phyloP scores from a whole-genome alignment of 2,888 invertebrate species.

The Campoplex nolae region DNA sequence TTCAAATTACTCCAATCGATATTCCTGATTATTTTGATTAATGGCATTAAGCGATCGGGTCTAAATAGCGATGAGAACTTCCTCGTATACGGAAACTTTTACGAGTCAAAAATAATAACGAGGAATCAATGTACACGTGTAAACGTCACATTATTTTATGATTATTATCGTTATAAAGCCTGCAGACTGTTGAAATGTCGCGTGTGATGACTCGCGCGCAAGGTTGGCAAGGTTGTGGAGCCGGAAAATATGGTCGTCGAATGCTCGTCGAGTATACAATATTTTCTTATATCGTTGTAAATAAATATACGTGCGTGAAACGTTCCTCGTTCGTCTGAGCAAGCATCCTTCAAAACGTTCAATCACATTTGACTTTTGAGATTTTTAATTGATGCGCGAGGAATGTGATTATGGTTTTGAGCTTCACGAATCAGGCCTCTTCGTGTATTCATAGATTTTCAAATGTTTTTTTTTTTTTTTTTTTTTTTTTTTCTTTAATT shows the following conservation, averaged over 20 bases:
- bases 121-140: neutral
- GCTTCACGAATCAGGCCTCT: too few relatives aligned
- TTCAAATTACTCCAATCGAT: neutral
- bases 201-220: slow-evolving; percentile 29
- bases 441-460: too few relatives aligned
- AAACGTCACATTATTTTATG: neutral
- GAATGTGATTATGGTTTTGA: neutral
- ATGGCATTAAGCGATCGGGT: too few relatives aligned
- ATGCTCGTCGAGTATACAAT: slow-evolving; percentile 7
- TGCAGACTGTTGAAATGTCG: slow-evolving; percentile 18
- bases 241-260: slow-evolving; percentile 44
- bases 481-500: too few relatives aligned
- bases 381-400: neutral
- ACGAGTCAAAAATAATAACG: neutral
- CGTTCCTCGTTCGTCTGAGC: neutral
- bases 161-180: neutral
- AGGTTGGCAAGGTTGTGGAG: slow-evolving; percentile 47
- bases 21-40: neutral
- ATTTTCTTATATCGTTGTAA: slow-evolving; percentile 11
- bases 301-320: neutral
- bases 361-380: neutral
- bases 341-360: neutral
- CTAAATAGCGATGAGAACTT: neutral
- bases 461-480: neutral
- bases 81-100: neutral